phyloP scores from a whole-genome alignment of 1,140 invertebrate genomes.

The Temnothorax curvispinosus region DNA sequence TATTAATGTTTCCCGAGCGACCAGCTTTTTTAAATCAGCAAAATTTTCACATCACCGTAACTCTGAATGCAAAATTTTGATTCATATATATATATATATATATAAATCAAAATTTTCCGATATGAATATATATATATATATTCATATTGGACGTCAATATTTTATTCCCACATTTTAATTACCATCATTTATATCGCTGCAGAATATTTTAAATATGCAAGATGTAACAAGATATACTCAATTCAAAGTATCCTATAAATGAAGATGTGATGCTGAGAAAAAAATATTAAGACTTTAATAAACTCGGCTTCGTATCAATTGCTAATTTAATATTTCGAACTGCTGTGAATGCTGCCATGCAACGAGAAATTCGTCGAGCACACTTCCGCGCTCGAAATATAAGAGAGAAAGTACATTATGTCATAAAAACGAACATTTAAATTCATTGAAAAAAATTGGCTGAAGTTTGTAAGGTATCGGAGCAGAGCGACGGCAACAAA shows the following conservation, averaged over 20 bases:
- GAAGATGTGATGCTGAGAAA: background rate
- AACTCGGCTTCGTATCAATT: background rate
- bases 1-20: background rate
- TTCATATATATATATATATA: background rate
- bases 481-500: background rate
- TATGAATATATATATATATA: background rate
- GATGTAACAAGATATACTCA: background rate
- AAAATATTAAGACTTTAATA: background rate
- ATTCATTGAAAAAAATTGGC: constrained; percentile 30
- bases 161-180: background rate
- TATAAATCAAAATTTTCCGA: too few species aligned
- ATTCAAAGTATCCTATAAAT: background rate
- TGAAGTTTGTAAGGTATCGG: constrained; percentile 11
- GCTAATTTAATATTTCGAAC: too few species aligned
- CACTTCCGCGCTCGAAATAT: background rate
- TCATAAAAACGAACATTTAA: constrained; percentile 33
- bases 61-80: background rate
- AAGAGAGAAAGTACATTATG: background rate
- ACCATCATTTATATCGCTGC: background rate
- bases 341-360: background rate
- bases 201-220: background rate
- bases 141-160: constrained; percentile 9
- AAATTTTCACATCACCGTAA: constrained; percentile 1
- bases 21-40: background rate
- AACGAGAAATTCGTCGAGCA: background rate